Conservation (phyloP, 2,888 invertebrate genomes). For the Pristionchus japonicus region DNA sequence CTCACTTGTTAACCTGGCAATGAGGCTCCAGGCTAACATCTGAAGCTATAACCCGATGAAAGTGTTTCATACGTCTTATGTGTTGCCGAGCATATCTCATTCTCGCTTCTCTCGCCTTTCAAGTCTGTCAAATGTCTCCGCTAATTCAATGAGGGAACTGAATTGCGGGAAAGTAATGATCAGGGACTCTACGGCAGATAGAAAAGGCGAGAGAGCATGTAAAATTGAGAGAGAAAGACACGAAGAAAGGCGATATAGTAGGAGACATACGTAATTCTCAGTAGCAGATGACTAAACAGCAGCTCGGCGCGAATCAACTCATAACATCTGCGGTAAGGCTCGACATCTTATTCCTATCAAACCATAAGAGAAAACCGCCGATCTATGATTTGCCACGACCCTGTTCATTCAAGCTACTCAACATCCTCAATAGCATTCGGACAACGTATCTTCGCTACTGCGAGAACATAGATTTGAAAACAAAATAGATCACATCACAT, state of each 20-base stretch:
- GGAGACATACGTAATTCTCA: neutral
- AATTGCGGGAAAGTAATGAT: neutral
- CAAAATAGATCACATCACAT: too few species aligned
- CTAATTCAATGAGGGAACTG: conserved; percentile 31
- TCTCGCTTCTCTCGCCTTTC: neutral
- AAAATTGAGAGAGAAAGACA: neutral
- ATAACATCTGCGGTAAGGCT: neutral
- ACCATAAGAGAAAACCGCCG: neutral
- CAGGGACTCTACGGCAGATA: neutral
- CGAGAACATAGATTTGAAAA: too few species aligned
- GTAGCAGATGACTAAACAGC: neutral
- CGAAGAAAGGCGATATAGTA: neutral
- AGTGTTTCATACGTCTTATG: neutral
- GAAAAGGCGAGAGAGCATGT: too few species aligned
- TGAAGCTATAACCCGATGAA: neutral
- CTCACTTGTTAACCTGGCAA: too few species aligned
- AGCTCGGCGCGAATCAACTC: neutral
- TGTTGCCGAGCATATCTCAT: neutral
- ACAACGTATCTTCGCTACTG: too few species aligned
- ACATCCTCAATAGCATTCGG: too few species aligned
- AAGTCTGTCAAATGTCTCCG: neutral
- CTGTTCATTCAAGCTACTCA: too few species aligned
- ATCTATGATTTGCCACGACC: too few species aligned
- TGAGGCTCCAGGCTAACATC: too few species aligned
- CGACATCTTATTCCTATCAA: too few species aligned